These are phyloP conservation scores for Plagodis dolabraria DNA, from an alignment of 2,888 invertebrate genomes.

Conservation along the genomic window DNA sequence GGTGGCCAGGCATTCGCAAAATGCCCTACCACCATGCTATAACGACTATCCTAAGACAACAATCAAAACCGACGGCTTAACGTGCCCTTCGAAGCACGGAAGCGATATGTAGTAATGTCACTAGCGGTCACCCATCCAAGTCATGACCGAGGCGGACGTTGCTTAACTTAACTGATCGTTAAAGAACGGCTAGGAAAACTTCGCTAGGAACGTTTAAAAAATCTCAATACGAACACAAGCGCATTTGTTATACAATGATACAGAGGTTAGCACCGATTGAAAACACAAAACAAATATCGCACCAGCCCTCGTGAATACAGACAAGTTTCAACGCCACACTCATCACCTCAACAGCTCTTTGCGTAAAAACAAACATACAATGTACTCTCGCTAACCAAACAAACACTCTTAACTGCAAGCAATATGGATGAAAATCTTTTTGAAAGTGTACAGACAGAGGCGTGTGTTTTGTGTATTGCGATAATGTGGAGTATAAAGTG, in stretches of 20 bases:
- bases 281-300: conserved; percentile 50
- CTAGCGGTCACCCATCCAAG: too few relatives aligned
- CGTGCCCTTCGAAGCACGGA: too few relatives aligned
- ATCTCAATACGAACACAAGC: conserved; percentile 14
- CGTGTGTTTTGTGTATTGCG: conserved; percentile 35
- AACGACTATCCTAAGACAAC: too few relatives aligned
- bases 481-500: conserved; percentile 44
- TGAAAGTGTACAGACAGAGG: conserved; percentile 1
- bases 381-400: conserved; percentile 6
- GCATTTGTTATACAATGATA: conserved; percentile 24
- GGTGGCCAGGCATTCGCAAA: too few relatives aligned
- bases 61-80: too few relatives aligned
- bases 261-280: conserved; percentile 41
- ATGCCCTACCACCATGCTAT: too few relatives aligned
- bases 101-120: too few relatives aligned
- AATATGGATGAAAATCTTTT: conserved; percentile 23
- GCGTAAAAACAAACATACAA: conserved; percentile 40
- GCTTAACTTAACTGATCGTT: too few relatives aligned
- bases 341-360: conserved; percentile 52
- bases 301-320: conserved; percentile 46
- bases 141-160: too few relatives aligned
- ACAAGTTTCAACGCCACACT: conserved; percentile 47
- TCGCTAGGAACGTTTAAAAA: not conserved
- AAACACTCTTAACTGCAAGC: conserved; percentile 5
- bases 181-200: not conserved